Evolutionary conservation across 2,797 vertebrate genomes (phyloP), one percentile per base, ranked within the genome.

Genomic region (Alca torda): DNA sequence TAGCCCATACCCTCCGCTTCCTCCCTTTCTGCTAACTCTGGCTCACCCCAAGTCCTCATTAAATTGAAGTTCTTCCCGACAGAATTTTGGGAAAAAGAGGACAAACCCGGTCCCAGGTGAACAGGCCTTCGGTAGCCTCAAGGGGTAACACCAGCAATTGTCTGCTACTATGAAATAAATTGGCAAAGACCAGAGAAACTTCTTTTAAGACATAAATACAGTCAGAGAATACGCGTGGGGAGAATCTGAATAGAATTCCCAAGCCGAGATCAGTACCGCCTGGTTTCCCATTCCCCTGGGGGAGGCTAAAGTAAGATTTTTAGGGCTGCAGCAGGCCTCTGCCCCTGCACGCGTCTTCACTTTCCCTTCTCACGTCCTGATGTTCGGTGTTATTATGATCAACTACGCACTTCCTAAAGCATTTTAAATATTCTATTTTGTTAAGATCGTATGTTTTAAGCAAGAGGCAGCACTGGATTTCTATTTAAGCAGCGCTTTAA

Each of bases 201-300:
- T 60, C 25, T n/a, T 78, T 72, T 53, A 86, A 82, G 19, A 61
- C 61, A 72, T 68, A 61, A 86, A 75, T 31, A 61, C 0, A 64
- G 43, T 16, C 85, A 84, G 35, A 43, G 31, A 73, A 72, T 0
- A 10, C 6, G 51, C 26, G 61, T 82, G 60, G 35, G 65, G 87
- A 56, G 53, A 86, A 78, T 39, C 24, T 46, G 48, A 59, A 90
- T 95, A 61, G n/a, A 86, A 74, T 87, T 92, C 86, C 92, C 94
- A 81, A 91, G 68, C 69, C 65, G 67, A 63, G n/a, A 19, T 51
- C 39, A 54, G 67, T 5, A 50, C 28, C 28, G 13, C 2, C 3
- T 61, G 80, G 41, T 19, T 73, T 33, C 16, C 11, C 50, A 51
- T 51, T 67, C 39, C 89, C 77, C 75, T 23, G 56, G 17, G 77